Base-by-base conservation (phyloP, 2,888 invertebrate species). In the Archips crataeganus region DNA sequence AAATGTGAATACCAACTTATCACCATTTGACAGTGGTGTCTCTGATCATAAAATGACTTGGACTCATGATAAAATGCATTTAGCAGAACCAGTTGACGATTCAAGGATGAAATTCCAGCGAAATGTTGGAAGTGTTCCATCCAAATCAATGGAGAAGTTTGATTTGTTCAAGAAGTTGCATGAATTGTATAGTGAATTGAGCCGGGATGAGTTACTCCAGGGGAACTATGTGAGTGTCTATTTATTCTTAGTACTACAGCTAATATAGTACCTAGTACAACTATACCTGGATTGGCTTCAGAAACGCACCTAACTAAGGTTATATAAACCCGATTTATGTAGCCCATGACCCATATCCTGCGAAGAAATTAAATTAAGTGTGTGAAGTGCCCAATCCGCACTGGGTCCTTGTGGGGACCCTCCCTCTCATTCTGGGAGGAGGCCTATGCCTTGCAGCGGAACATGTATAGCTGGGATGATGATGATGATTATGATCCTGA, bases 1-100 rank as follows among this genome's bases (percentile, higher is more conserved):
- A 92, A 91, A 94, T 93, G 94, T 92, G 85, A 93, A 93, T 88
- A 84, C 89, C 82, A 92, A 89, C 82, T 85, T 93, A 86, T 85
- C 91, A 83, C 91, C 91, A 83, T 90, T 90, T 86, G 91, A 90
- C 81, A 90, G 91, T 92, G 92, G 93, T 90, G 92, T 91, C 82
- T 83, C 89, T 88, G 93, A 93, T 82, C 93, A 93, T 89, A 94
- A 94, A 90, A 94, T 94, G 94, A 94, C 94, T 91, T 94, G 94
- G 94, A 94, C 91, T 83, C 91, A 93, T 85, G 93, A 94, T 89
- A 94, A 94, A 85, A 92, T 93, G 85, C 93, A 93, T 81, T 85
- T 94, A 81, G 88, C 94, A 79, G 94, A 94, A 85, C 88, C 94
- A 84, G 91, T 93, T 77, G 94, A 94, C 82, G 94, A 94, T 78